phyloP scores from a whole-genome alignment of 2,888 invertebrate genomes.

The Axea sp. region DNA sequence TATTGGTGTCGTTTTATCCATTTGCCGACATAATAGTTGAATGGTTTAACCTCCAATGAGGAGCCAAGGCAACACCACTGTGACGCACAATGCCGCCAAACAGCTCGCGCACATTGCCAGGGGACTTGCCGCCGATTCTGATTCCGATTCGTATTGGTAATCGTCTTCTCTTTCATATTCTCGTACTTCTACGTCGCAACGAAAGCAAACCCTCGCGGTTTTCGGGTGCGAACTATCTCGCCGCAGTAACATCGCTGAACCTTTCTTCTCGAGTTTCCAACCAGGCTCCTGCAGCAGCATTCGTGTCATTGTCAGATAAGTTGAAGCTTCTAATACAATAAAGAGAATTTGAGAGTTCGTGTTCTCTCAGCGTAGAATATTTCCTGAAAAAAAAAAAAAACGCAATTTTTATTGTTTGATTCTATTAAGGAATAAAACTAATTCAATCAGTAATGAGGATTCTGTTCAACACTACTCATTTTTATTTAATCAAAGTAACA shows the following conservation, averaged over 20 bases:
- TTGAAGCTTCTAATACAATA: background rate
- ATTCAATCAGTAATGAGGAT: too few species aligned
- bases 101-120: conserved; percentile 81
- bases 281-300: conserved; percentile 77
- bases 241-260: conserved; percentile 73
- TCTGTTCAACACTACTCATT: too few species aligned
- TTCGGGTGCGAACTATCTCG: conserved; percentile 74
- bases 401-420: too few species aligned
- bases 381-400: conserved; percentile 8
- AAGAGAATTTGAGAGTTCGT: background rate
- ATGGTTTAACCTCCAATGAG: conserved; percentile 66
- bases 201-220: conserved; percentile 80
- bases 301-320: conserved; percentile 64
- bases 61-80: conserved; percentile 81
- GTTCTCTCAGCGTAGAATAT: background rate
- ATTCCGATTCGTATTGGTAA: conserved; percentile 78
- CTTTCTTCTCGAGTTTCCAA: conserved; percentile 76
- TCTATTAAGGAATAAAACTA: too few species aligned
- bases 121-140: conserved; percentile 73
- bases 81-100: conserved; percentile 80
- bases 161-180: conserved; percentile 81
- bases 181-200: conserved; percentile 81
- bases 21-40: background rate
- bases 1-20: conserved; percentile 21
- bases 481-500: too few species aligned